phyloP scores from a whole-genome alignment of 2,888 invertebrate genomes.

The Hypercompe scribonia region DNA sequence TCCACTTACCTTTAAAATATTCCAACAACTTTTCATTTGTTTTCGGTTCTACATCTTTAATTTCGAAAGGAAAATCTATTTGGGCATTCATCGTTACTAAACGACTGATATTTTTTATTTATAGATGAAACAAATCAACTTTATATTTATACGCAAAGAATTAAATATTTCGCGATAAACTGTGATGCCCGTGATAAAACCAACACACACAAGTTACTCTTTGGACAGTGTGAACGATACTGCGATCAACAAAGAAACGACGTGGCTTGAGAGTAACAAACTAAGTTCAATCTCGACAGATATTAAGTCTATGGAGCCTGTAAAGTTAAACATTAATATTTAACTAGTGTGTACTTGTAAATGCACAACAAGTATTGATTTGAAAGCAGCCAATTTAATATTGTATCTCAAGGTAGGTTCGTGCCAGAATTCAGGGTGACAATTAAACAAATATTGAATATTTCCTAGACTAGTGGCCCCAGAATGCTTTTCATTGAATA shows the following conservation, averaged over 20 bases:
- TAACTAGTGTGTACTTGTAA: neutral
- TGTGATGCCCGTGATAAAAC: neutral
- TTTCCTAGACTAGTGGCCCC: neutral
- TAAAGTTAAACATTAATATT: neutral
- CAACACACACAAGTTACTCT: slow-evolving; percentile 6
- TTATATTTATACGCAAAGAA: neutral
- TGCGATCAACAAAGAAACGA: neutral
- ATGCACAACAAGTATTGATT: neutral
- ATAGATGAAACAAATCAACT: neutral
- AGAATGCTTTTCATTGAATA: neutral
- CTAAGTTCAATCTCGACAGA: neutral
- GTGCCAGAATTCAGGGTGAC: neutral
- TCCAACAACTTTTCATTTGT: slow-evolving; percentile 78
- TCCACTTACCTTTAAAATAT: slow-evolving; percentile 87
- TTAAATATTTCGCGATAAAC: neutral
- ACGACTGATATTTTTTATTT: neutral
- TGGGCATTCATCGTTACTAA: slow-evolving; percentile 64
- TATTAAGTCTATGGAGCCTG: neutral
- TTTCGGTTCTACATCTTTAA: slow-evolving; percentile 32
- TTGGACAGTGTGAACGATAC: slow-evolving; percentile 3
- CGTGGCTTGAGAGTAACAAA: neutral
- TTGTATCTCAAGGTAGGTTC: neutral
- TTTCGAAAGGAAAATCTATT: slow-evolving; percentile 70
- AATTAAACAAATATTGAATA: neutral
- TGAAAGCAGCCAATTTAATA: neutral